A percentile compares a stretch with the other conserved stretches of the same genome.
Evolutionary conservation across 2,113 vertebrate species (phyloP).

Genomic region (Hemiscyllium ocellatum): DNA sequence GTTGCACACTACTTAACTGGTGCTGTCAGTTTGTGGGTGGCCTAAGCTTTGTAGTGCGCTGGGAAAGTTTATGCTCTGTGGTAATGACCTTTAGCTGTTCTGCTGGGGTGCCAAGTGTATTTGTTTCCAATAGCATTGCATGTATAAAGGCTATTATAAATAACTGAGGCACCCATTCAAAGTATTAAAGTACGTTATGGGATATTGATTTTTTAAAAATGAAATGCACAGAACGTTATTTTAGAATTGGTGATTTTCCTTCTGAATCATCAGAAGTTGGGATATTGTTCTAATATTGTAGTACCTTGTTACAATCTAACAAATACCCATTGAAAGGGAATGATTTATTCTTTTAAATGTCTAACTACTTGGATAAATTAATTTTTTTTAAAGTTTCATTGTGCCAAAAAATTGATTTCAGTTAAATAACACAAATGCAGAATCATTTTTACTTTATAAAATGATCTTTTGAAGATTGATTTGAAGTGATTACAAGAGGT

Average conservation of each 20-base stretch:
- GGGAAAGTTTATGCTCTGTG: constrained; percentile 58
- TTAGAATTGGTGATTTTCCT: background rate
- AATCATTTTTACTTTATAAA: background rate
- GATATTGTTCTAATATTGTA: background rate
- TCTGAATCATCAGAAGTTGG: background rate
- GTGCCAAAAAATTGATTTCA: background rate
- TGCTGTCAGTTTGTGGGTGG: constrained; percentile 46
- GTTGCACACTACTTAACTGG: background rate
- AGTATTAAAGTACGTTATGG: background rate
- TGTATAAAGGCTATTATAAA: background rate
- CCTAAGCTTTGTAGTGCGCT: constrained; percentile 57
- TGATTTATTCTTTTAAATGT: background rate
- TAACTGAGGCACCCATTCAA: background rate
- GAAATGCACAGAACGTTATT: background rate
- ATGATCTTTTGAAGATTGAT: background rate
- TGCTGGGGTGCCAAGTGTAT: constrained; percentile 52
- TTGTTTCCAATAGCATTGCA: constrained; percentile 42
- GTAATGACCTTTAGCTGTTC: constrained; percentile 62
- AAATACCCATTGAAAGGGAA: background rate
- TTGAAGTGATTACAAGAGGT: background rate
- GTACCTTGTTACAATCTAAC: background rate
- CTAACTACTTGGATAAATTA: background rate
- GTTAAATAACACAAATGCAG: background rate
- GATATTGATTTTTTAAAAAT: background rate
- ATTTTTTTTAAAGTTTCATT: background rate